Evolutionary conservation across 2,113 vertebrate species (phyloP), one percentile per base, ranked within the genome.

Genomic region (Gadus chalcogrammus): DNA sequence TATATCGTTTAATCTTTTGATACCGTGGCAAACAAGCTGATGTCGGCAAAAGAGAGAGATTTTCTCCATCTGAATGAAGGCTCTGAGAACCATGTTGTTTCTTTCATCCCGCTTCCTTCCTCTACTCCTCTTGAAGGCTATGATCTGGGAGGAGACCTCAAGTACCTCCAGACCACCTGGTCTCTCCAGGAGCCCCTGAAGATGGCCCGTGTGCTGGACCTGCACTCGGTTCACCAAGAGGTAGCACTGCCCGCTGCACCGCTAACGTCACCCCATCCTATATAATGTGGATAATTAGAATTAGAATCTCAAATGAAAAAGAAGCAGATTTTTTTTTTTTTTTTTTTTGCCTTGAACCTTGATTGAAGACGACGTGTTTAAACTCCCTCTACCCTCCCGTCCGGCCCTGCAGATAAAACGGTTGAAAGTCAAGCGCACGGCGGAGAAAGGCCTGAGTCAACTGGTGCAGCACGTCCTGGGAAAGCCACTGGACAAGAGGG

Each of bases 361-460:
- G 5, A 12, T 13, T 2, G 42, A 48, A 48, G 42, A 48, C 8
- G 12, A 48, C 11, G 6, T 48, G 42, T 48, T 48, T 48, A 7
- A 13, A 48, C 42, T 48, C 42, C 42, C 28, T 24, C 2, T 7
- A 61, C 60, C 60, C 22, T 15, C 61, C 3, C 61, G 9, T 15
- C 24, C 12, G 12, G 2, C 61, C 6, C 1, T 9, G 12, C 67
- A 93, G 91, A 87, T 92, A 38, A 87, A 91, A 73, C 76, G 11
- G 15, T 31, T 9, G 68, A 79, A 24, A 84, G 85, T 22, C 67
- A 81, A 48, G 42, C 42, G 42, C 18, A 77, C 79, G 0, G 38
- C 86, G 59, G 93, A 93, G 72, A 93, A 92, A 75, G 95, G 95
- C 0, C 93, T 98, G 71, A 96, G 95, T 86, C 90, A 95, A 38